A percentile compares a stretch with the other conserved stretches of the same genome.
Conservation (phyloP, 2,797 vertebrate genomes). For the Epinephelus coioides region DNA sequence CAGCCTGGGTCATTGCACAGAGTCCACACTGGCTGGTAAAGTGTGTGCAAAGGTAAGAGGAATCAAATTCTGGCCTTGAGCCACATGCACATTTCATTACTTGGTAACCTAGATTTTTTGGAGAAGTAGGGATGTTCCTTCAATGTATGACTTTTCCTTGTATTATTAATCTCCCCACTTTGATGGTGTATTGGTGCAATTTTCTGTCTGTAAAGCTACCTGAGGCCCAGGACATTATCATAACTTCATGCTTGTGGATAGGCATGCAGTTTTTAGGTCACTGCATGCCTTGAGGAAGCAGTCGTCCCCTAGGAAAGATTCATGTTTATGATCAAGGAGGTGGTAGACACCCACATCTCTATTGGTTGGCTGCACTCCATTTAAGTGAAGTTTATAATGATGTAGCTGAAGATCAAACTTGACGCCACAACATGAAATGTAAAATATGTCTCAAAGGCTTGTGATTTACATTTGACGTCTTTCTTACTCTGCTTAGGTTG, state of each 20-base stretch:
- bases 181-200: slow-evolving; percentile 14
- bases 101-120: slow-evolving; percentile 27
- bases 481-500: slow-evolving; percentile 9
- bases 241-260: not conserved
- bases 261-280: slow-evolving; percentile 19
- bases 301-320: slow-evolving; percentile 7
- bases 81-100: slow-evolving; percentile 36
- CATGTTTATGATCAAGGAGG: slow-evolving; percentile 17
- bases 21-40: slow-evolving; percentile 7
- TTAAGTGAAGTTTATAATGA: slow-evolving; percentile 24
- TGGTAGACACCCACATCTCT: slow-evolving; percentile 4
- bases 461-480: slow-evolving; percentile 16
- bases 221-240: slow-evolving; percentile 2
- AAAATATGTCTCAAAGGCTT: slow-evolving; percentile 7
- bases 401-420: slow-evolving; percentile 30
- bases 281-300: slow-evolving; percentile 1
- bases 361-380: not conserved
- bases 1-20: not conserved
- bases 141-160: slow-evolving; percentile 7
- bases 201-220: not conserved
- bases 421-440: slow-evolving; percentile 12
- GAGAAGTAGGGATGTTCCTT: slow-evolving; percentile 5
- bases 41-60: slow-evolving; percentile 15
- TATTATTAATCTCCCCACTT: slow-evolving; percentile 19
- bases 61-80: slow-evolving; percentile 32